Evolutionary conservation across 2,888 invertebrate species (phyloP).

Genomic region (Tetragnatha montana): DNA sequence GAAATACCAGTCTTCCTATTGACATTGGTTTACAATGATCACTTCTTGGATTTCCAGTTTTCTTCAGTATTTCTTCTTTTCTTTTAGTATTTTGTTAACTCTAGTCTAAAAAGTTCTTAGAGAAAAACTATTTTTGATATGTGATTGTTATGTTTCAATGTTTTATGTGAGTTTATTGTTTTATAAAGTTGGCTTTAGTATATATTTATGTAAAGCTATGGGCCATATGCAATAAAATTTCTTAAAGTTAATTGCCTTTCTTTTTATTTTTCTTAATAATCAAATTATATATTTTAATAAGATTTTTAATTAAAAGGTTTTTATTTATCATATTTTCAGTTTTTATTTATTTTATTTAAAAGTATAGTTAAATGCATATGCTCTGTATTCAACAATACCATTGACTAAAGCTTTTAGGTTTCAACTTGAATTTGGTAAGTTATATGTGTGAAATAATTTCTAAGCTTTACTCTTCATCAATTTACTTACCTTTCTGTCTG

Average conservation of each 20-base stretch:
- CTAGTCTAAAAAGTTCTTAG: conserved; percentile 15
- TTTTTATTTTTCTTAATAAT: not conserved
- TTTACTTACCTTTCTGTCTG: no score
- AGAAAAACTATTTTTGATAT: conserved; percentile 1
- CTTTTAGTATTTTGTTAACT: conserved; percentile 30
- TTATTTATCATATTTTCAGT: no score
- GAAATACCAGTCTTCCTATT: conserved; percentile 51
- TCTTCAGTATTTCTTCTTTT: conserved; percentile 42
- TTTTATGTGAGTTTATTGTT: not conserved
- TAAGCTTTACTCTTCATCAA: no score
- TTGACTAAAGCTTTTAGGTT: no score
- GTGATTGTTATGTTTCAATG: conserved; percentile 24
- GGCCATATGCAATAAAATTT: conserved; percentile 26
- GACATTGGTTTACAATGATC: conserved; percentile 46
- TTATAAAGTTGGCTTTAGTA: not conserved
- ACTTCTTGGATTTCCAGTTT: conserved; percentile 40
- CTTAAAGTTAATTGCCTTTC: conserved; percentile 1
- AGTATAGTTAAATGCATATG: no score
- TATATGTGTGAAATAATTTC: no score
- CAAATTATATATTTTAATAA: no score
- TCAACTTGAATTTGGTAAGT: no score
- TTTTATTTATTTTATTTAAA: no score
- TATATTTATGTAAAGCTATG: conserved; percentile 20
- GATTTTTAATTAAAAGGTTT: no score
- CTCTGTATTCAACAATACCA: no score